A percentile compares a stretch with the other conserved stretches of the same genome.
These are phyloP conservation scores for Lithobates pipiens DNA, from an alignment of 2,797 vertebrate genomes.

Conservation along the genomic window DNA sequence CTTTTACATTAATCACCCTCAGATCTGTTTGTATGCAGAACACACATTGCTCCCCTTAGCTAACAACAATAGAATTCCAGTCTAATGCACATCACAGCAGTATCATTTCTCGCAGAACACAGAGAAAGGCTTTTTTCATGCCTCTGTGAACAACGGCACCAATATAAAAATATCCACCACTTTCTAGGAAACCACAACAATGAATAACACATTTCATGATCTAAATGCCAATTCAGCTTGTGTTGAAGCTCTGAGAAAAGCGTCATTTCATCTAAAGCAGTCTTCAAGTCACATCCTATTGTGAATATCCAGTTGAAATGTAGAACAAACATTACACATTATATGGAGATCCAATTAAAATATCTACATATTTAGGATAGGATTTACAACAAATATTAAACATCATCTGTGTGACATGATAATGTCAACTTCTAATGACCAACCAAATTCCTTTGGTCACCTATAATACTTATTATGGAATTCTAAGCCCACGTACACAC, in stretches of 20 bases:
- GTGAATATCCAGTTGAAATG: not conserved
- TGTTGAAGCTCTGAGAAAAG: not conserved
- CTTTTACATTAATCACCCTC: not conserved
- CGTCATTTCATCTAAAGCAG: not conserved
- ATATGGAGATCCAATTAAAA: no score
- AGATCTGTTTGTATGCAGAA: not conserved
- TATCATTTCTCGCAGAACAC: not conserved
- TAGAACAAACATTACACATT: no score
- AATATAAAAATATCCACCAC: constrained; percentile 3
- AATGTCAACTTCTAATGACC: no score
- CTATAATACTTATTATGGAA: no score
- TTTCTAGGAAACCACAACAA: constrained; percentile 2
- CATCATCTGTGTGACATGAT: no score
- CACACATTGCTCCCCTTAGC: not conserved
- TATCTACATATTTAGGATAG: no score
- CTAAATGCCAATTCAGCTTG: constrained; percentile 9
- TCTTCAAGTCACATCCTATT: not conserved
- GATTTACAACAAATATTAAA: no score
- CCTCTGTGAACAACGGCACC: not conserved
- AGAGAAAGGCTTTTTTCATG: not conserved
- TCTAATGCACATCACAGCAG: not conserved
- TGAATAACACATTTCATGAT: not conserved
- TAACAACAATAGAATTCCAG: not conserved
- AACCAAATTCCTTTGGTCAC: no score
- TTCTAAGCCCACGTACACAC: no score